Evolutionary conservation across 2,797 vertebrate species (phyloP), one percentile per base, ranked within the genome.

Genomic region (Ctenochaetus hawaiiensis): DNA sequence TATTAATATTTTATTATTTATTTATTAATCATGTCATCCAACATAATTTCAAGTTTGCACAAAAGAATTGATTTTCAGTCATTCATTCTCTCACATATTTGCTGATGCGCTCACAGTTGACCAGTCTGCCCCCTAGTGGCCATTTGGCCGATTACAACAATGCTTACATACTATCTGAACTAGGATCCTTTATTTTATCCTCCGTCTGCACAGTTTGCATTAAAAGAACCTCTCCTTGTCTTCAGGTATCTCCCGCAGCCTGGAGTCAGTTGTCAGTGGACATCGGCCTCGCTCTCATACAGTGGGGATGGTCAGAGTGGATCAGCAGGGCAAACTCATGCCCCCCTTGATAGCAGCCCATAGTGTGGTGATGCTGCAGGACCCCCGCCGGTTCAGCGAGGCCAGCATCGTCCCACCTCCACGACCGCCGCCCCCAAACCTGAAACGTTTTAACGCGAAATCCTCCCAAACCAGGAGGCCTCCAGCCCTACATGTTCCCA

Each of bases 241-340:
- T 61, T 47, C 77, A 96, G 95, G 94, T 72, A 20, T 96, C 67
- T 93, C 94, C 26, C 86, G 20, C 48, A 96, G 95, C 74, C 87
- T 96, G 57, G 95, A 96, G 69, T 95, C 95, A 0, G 93, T 95
- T 3, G 17, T 96, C n/a, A 65, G 83, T 0, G 77, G 66, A 6
- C 39, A 52, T 0, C 78, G 78, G 4, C 78, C 82, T 14, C 81
- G 39, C 3, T 22, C 52, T 61, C 78, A 79, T 6, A 82, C 78
- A 0, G 62, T 54, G 0, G 78, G 67, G 2, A 17, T 10, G 17
- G 2, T 81, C 51, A 73, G 58, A 37, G 13, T 80, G 63, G 90
- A 93, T 34, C 83, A 82, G 14, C 90, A 88, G 0, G 86, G 90
- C 30, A 79, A 80, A 47, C 39, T 81, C 10, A 0, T 87, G 26